Evolutionary conservation across 2,888 invertebrate genomes (phyloP), one percentile per base, ranked within the genome.

Genomic region (Pseudococcus jackbeardsleyi): DNA sequence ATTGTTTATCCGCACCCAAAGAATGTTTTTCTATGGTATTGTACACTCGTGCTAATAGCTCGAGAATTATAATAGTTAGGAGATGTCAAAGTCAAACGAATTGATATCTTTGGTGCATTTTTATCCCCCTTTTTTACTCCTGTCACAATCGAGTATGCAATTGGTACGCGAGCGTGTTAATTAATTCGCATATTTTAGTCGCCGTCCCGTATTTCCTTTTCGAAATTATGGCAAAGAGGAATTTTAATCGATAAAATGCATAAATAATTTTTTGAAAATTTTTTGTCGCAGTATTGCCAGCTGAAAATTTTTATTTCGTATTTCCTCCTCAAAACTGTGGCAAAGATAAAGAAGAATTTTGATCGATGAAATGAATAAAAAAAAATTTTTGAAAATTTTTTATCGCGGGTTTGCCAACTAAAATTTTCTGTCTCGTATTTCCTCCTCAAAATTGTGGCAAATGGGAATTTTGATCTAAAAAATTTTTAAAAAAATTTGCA

Each of bases 11-110:
- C 42, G 79, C n/a, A 3, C 26, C 79, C 68, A 12, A 79, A 39
- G 79, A 79, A 79, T 42, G n/a, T 42, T 79, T 79, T 79, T 79
- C 42, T 79, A n/a, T 42, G 42, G 42, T 79, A 33, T 72, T 12
- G 22, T 33, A 19, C 59, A 59, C 59, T 72, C 33, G 33, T 72
- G 12, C 33, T 72, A 72, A 72, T 72, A 72, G 59, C 59, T 5
- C 11, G 33, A 7, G 26, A 72, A 72, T 72, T 72, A 72, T 33
- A 33, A 72, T 33, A 33, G 68, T 72, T 26, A 33, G 4, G 33
- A 72, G 33, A 72, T 33, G n/a, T 19, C 59, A 33, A 33, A 33
- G 59, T 59, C 59, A 59, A 59, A 59, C 59, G 19, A 59, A 59
- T 59, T 59, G 59, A 59, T 59, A 54, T 15, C 17, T 17, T 54